Evolutionary conservation across 2,113 vertebrate species (phyloP), one percentile per base, ranked within the genome.

Genomic region (Chionis minor): DNA sequence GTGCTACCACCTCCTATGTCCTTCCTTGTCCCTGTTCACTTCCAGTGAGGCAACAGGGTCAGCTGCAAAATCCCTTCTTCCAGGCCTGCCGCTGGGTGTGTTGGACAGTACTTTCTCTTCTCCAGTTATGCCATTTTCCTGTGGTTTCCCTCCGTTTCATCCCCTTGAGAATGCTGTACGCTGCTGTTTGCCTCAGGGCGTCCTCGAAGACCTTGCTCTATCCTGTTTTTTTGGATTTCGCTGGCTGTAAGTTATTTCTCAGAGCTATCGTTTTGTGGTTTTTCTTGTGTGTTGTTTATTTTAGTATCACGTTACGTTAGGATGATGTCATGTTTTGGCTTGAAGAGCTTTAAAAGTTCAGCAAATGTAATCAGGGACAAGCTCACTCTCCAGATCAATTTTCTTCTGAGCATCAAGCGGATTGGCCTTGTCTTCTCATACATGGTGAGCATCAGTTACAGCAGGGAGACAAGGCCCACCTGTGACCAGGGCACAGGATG

Each of bases 401-500:
- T 91, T 77, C 14, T 77, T 65, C 61, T 26, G 35, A 69, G 13
- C 33, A 44, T 28, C 23, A 7, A 17, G 70, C 45, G 75, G 44
- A 59, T 19, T 40, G 18, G 21, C 21, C 27, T 75, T 49, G 23
- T 44, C 35, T 56, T 79, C 66, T 69, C 13, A 17, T 0, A 2
- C 1, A 0, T 15, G n/a, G 56, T 33, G n/a, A 70, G 24, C 51
- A 58, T 28, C 24, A 44, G 35, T 12, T 61, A 35, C 38, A n/a
- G 27, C 0, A 12, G 30, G 56, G 44, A 23, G 44, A 24, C 16
- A 16, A 62, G n/a, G 28, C 19, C 62, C 40, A 8, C 23, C 26
- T 3, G 2, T 47, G 47, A 10, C 63, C 2, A 2, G 26, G 51
- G 65, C 56, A 28, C 1, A 8, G 62, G 33, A 10, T 1, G 1